Base-by-base conservation (phyloP, 2,113 vertebrate genomes). In the Pluvialis apricaria region DNA sequence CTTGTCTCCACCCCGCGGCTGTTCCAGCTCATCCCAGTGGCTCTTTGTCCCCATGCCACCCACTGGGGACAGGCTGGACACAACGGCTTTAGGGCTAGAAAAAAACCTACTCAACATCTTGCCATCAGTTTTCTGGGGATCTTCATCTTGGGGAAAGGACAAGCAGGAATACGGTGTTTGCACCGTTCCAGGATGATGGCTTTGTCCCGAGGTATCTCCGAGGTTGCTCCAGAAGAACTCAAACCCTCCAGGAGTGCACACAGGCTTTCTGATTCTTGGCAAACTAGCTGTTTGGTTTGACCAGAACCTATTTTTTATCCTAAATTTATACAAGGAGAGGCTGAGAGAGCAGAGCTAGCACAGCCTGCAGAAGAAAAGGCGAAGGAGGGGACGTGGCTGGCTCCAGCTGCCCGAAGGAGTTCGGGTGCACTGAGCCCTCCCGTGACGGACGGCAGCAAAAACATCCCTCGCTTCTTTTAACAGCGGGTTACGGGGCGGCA, bases 401-500 rank as follows among this genome's bases (percentile, higher is more conserved):
- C 28, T 90, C 18, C 88, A 66, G 36, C 36, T 82, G 69, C 49
- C 19, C 0, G 0, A 62, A 81, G 61, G 51, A 82, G 25, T 49
- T 13, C 0, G 0, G 71, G 57, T 17, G 11, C 44, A 26, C 11
- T 0, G 4, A 86, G 64, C 13, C 60, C 51, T 86, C 40, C 54
- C 0, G 5, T 0, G 1, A 62, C 0, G 17, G 40, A 70, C 0
- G 5, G 68, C 76, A 45, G 55, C 40, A 44, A 64, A 94, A 80
- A 31, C 5, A 73, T 31, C 54, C 76, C 51, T 71, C 0, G 0
- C 22, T 83, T 36, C 57, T 73, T 81, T 20, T 8, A 54, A 21
- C 0, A 4, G 45, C 0, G 0, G 17, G 24, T 45, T 45, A 58
- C 1, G 11, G 78, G 40, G 57, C 1, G 1, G 47, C 52, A 78